Percentiles rank a stretch among this genome's conserved stretches.
phyloP scores from a whole-genome alignment of 2,888 invertebrate species.

The Pyrocoelia pectoralis region DNA sequence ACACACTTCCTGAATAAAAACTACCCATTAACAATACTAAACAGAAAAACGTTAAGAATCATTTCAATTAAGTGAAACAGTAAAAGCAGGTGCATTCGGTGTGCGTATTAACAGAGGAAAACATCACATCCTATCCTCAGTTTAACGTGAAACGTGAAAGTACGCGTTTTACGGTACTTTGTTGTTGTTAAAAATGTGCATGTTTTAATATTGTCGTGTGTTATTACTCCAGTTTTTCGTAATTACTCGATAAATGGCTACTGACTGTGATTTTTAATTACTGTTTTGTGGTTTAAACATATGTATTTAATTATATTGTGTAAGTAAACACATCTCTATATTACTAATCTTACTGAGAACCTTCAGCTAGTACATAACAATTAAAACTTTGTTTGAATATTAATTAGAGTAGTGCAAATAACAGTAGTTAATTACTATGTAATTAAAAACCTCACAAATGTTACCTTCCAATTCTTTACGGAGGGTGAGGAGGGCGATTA shows the following conservation, averaged over 20 bases:
- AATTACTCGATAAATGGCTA: neutral
- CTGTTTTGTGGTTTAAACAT: neutral
- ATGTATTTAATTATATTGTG: neutral
- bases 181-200: constrained; percentile 1
- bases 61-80: constrained; percentile 9
- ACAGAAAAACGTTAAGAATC: neutral
- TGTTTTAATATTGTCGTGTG: neutral
- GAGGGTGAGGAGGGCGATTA: no score
- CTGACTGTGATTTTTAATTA: neutral
- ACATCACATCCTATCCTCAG: neutral
- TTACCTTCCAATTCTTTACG: no score
- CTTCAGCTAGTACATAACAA: no score
- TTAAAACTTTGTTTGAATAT: no score
- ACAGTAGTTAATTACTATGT: no score
- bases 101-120: neutral
- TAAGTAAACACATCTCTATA: neutral
- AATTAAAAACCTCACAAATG: no score
- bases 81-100: constrained; percentile 11
- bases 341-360: no score
- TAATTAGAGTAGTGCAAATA: no score
- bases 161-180: constrained; percentile 10
- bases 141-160: constrained; percentile 6
- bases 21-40: neutral
- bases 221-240: constrained; percentile 1
- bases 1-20: neutral